Evolutionary conservation across 2,888 invertebrate species (phyloP), one percentile per base, ranked within the genome.

Genomic region (Sinelater perroti): DNA sequence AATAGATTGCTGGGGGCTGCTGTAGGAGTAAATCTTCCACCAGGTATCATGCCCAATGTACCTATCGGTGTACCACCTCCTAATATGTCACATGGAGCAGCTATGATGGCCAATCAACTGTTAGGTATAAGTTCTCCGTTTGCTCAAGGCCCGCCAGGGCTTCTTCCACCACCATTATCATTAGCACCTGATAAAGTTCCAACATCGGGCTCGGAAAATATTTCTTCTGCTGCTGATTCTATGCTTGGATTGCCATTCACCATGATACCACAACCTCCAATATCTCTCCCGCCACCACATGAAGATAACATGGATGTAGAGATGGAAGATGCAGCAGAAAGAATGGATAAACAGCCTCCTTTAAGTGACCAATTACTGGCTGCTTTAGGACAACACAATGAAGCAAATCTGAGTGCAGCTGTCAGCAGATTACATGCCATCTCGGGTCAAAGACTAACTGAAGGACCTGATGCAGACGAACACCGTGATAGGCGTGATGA

Each of bases 251-350:
- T 81, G 71, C 77, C 78, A 18, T 78, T 79, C 26, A 65, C 67
- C 16, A 56, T 73, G 51, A 66, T 73, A 14, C 66, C 71, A 1
- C 74, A 69, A 59, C 78, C 77, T 40, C 78, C 78, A n/a, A 73
- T 79, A 31, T 75, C 78, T 35, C 75, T 80, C 0, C 78, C 78
- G 2, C 76, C 77, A 8, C 74, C 74, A 42, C 78, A 82, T 42
- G 89, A 89, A 49, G 91, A 91, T 70, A 89, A 68, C 49, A 91
- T 91, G 91, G 91, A 91, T 64, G 82, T 91, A 31, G 91, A 91
- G 74, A 86, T 87, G 75, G 87, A 87, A 55, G 84, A 86, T 61
- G 86, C 81, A n/a, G 33, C 53, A 1, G 74, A 75, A 21, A 70
- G 74, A 60, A 72, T 66, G 35, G 77, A 66, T 46, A 63, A 73